These are phyloP conservation scores for Magallana nippona DNA, from an alignment of 2,888 invertebrate genomes.

Conservation along the genomic window DNA sequence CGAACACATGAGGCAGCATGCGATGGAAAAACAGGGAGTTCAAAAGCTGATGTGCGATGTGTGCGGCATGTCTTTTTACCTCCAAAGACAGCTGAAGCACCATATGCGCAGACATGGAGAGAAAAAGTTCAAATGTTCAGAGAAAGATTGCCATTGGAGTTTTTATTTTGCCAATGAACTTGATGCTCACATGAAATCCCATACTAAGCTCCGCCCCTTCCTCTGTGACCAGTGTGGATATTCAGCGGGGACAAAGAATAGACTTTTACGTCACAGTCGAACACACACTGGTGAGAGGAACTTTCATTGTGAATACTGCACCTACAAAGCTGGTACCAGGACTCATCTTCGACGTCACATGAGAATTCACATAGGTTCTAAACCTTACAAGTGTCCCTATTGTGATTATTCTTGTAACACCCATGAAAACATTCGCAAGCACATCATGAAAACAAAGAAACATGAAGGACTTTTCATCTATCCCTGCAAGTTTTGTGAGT, in stretches of 20 bases:
- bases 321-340: conserved; percentile 77
- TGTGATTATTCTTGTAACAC: conserved; percentile 85
- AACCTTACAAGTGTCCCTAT: conserved; percentile 80
- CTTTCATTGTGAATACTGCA: conserved; percentile 78
- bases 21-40: conserved; percentile 79
- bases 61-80: conserved; percentile 90
- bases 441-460: conserved; percentile 88
- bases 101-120: conserved; percentile 90
- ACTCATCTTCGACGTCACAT: conserved; percentile 78
- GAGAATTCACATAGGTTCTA: conserved; percentile 79
- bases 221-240: conserved; percentile 92
- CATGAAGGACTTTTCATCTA: conserved; percentile 90
- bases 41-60: conserved; percentile 90
- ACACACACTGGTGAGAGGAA: conserved; percentile 78
- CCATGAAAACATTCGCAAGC: conserved; percentile 93
- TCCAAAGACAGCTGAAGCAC: conserved; percentile 64
- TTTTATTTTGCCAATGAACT: conserved; percentile 92
- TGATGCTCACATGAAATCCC: conserved; percentile 92
- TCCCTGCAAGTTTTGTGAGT: conserved; percentile 86
- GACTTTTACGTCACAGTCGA: conserved; percentile 75
- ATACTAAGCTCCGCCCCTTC: conserved; percentile 89
- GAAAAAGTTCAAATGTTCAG: conserved; percentile 84
- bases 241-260: conserved; percentile 81
- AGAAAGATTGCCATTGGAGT: conserved; percentile 90
- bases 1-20: conserved; percentile 67